Conservation (phyloP, 2,797 vertebrate genomes). For the Adelosebastes latens region DNA sequence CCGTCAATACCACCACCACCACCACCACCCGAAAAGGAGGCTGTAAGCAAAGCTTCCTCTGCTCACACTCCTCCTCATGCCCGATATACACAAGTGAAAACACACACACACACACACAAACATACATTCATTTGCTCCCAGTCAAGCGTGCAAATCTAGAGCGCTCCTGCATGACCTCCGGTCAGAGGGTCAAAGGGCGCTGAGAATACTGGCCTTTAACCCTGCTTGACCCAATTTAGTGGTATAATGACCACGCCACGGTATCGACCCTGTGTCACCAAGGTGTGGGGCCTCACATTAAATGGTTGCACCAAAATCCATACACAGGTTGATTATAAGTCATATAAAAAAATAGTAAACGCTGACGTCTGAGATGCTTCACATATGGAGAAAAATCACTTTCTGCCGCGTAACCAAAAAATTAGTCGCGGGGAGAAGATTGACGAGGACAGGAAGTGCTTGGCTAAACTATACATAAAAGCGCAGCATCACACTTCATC, state of each 20-base stretch:
- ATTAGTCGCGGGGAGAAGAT: slow-evolving; percentile 46
- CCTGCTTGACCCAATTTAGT: slow-evolving; percentile 80
- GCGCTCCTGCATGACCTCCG: slow-evolving; percentile 49
- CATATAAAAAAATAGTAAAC: slow-evolving; percentile 26
- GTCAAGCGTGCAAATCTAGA: slow-evolving; percentile 52
- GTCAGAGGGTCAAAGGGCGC: slow-evolving; percentile 70
- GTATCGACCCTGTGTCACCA: slow-evolving; percentile 69
- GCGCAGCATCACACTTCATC: slow-evolving; percentile 46
- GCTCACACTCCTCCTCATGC: slow-evolving; percentile 50
- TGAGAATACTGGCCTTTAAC: slow-evolving; percentile 71
- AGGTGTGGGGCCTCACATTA: slow-evolving; percentile 58
- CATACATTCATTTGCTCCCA: slow-evolving; percentile 26
- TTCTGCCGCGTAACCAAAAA: slow-evolving; percentile 33
- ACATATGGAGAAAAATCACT: slow-evolving; percentile 49
- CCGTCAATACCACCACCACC: slow-evolving; percentile 33
- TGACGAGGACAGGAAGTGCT: slow-evolving; percentile 57
- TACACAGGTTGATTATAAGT: slow-evolving; percentile 63
- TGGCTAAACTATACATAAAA: slow-evolving; percentile 55
- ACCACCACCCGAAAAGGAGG: slow-evolving; percentile 39
- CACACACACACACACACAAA: slow-evolving; percentile 8
- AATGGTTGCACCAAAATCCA: slow-evolving; percentile 68
- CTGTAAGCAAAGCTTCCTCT: slow-evolving; percentile 59
- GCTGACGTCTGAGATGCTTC: slow-evolving; percentile 27
- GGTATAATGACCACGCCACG: slow-evolving; percentile 71
- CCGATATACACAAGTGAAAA: slow-evolving; percentile 47